Conservation (phyloP, 2,797 vertebrate genomes). For the Numenius phaeopus region DNA sequence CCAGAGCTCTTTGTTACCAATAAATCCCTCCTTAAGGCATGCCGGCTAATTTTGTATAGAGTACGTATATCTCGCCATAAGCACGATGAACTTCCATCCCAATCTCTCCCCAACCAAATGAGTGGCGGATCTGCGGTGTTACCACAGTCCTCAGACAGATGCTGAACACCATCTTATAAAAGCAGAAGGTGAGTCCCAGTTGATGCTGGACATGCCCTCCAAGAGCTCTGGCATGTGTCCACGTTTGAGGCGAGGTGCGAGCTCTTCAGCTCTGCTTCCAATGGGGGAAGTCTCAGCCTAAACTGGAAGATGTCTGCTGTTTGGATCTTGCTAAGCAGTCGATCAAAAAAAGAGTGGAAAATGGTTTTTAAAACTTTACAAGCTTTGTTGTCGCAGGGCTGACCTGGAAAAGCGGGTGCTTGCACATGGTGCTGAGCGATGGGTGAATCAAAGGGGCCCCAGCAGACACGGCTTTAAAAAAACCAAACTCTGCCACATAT, state of each 20-base stretch:
- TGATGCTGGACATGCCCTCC: fast-evolving
- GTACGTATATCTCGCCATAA: fast-evolving
- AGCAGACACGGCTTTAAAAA: background rate
- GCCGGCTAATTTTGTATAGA: fast-evolving
- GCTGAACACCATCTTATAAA: fast-evolving
- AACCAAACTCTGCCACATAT: background rate
- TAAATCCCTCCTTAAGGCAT: background rate
- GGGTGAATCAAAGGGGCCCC: background rate
- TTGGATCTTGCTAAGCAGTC: background rate
- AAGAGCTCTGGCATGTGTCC: fast-evolving
- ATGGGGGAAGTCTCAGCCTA: background rate
- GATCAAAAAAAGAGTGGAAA: background rate
- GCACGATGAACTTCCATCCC: background rate
- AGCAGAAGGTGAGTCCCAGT: background rate
- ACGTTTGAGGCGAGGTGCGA: fast-evolving
- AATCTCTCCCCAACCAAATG: fast-evolving
- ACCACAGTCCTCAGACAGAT: too few relatives aligned
- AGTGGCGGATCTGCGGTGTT: fast-evolving
- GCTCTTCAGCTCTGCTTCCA: background rate
- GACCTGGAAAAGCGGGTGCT: background rate
- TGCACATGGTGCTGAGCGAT: fast-evolving
- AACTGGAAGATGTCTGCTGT: fast-evolving
- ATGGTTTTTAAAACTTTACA: fast-evolving
- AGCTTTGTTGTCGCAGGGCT: fast-evolving
- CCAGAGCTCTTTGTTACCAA: background rate